Percentiles rank a stretch among this genome's conserved stretches.
These are phyloP conservation scores for Hirtodrosophila trivittata DNA, from an alignment of 2,888 invertebrate genomes.

Conservation along the genomic window DNA sequence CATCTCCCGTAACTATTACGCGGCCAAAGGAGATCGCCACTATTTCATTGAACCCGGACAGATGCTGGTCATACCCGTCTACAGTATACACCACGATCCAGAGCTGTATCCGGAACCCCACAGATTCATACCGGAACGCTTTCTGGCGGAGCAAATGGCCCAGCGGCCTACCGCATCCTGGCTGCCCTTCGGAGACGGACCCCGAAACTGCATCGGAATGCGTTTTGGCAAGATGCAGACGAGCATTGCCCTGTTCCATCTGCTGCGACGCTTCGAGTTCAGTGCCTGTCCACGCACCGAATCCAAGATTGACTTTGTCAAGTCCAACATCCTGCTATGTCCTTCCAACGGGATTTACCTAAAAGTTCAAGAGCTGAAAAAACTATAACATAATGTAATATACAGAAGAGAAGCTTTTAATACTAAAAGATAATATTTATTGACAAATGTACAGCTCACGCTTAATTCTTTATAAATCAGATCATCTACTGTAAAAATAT, in stretches of 20 bases:
- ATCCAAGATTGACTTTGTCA: slow-evolving; percentile 51
- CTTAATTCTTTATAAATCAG: too few species aligned
- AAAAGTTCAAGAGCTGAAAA: slow-evolving; percentile 46
- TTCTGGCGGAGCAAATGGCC: slow-evolving; percentile 85
- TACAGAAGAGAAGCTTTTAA: not conserved
- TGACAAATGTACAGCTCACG: too few species aligned
- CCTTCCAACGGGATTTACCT: slow-evolving; percentile 50
- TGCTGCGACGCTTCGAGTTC: slow-evolving; percentile 64
- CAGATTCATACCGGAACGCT: slow-evolving; percentile 87
- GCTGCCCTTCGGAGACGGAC: slow-evolving; percentile 80
- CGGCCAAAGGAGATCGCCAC: slow-evolving; percentile 83
- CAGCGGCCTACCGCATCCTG: slow-evolving; percentile 81
- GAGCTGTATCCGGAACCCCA: slow-evolving; percentile 86
- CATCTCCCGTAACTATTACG: slow-evolving; percentile 84
- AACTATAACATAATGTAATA: not conserved
- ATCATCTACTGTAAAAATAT: too few species aligned
- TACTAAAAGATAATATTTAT: too few species aligned
- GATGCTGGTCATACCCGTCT: slow-evolving; percentile 85
- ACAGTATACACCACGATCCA: slow-evolving; percentile 86
- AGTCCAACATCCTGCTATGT: slow-evolving; percentile 43
- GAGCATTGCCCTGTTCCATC: slow-evolving; percentile 56
- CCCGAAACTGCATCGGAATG: slow-evolving; percentile 76
- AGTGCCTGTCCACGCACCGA: slow-evolving; percentile 56
- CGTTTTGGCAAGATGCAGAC: slow-evolving; percentile 78
- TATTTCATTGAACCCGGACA: slow-evolving; percentile 85